Evolutionary conservation across 2,797 vertebrate species (phyloP).

Genomic region (Lycodopsis pacificus): DNA sequence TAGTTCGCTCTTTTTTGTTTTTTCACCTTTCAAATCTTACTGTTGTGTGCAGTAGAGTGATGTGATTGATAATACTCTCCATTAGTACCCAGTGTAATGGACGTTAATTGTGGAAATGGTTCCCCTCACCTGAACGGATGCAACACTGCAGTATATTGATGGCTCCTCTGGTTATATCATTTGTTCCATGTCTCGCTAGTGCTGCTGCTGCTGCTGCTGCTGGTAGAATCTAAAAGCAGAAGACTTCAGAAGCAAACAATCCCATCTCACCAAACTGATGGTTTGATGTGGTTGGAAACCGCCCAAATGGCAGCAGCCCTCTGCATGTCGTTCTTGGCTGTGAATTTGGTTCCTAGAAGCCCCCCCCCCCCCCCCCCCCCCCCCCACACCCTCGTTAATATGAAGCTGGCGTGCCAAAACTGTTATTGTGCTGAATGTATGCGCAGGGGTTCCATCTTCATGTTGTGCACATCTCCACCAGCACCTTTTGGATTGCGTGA

Average conservation of each 20-base stretch:
- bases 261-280: constrained; percentile 54
- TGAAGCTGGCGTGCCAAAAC: neutral
- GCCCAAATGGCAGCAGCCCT: constrained; percentile 49
- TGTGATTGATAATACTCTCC: neutral
- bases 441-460: constrained; percentile 17
- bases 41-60: neutral
- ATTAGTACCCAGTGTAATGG: neutral
- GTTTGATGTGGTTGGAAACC: constrained; percentile 62
- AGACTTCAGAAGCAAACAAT: constrained; percentile 48
- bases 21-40: neutral
- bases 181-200: neutral
- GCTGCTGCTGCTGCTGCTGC: constrained; percentile 10
- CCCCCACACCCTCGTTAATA: constrained; percentile 37
- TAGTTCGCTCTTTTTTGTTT: neutral
- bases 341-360: constrained; percentile 44
- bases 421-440: constrained; percentile 9
- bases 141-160: neutral
- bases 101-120: neutral
- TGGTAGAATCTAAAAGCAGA: constrained; percentile 29
- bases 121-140: neutral
- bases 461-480: constrained; percentile 2
- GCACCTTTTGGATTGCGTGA: neutral
- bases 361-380: constrained; percentile 17
- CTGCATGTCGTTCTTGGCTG: constrained; percentile 32
- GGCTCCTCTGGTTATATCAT: neutral